Evolutionary conservation across 2,888 invertebrate species (phyloP), one percentile per base, ranked within the genome.

Genomic region (Sesamia inferens): DNA sequence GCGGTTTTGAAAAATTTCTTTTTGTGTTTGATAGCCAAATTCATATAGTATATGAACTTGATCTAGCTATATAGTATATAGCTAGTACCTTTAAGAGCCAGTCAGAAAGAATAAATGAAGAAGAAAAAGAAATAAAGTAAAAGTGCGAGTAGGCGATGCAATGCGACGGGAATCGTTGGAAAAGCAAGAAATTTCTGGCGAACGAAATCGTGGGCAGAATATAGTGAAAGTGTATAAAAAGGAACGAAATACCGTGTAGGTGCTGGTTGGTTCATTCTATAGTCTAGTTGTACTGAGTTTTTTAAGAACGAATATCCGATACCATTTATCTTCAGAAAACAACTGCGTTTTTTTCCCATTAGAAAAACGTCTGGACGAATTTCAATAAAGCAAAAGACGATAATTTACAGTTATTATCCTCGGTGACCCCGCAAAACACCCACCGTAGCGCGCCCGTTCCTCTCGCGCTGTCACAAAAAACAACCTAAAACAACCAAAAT

Each of bases 341-440:
- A 61, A 63, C 70, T 3, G 64, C 39, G n/a, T 88, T 88, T 65
- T 90, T 91, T 90, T 89, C 90, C 91, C 92, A 94, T 94, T 95
- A 95, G 93, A 92, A 92, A 16, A 90, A 90, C 89, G 92, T 92
- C 92, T 91, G 88, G 83, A 90, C 91, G 90, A 92, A 93, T 94
- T 96, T 96, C 96, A 95, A 96, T 96, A 96, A 95, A 92, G 91
- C 93, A 92, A 92, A 88, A 91, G 93, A 94, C 92, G 93, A 95
- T 96, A 95, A 96, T 96, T 95, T 96, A 95, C 95, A 94, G 95
- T 96, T 96, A 96, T 96, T 96, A 96, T 94, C 95, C 92, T 92
- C 93, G 91, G 92, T 95, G 96, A 96, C 95, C 96, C 95, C 95
- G 95, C 95, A 94, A 95, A 95, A 95, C 95, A 95, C 95, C 95